Base-by-base conservation (phyloP, 1,140 invertebrate species). In the Saccostrea echinata region DNA sequence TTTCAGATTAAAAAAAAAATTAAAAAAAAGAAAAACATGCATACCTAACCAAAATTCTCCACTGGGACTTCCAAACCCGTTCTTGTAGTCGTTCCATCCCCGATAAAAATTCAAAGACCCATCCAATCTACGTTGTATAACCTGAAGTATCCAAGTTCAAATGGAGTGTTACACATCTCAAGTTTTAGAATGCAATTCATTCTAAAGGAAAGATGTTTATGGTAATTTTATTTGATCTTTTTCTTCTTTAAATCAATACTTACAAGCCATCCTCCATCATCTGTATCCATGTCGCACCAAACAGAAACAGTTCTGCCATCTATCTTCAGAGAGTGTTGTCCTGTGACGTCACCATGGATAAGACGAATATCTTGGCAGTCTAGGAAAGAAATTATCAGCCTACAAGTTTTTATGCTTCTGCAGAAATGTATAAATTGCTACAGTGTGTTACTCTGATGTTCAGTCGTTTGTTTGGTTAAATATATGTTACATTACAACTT, bases 11-110 rank as follows among this genome's bases (percentile, higher is more conserved):
- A 0, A 43, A 8, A 43, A n/a, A n/a, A n/a, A n/a, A n/a, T n/a
- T n/a, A n/a, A n/a, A 1, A 80, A 4, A 9, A 33, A 80, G 27
- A 80, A 43, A 33, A n/a, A 30, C 0, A 43, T 21, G 9, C 0
- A 35, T 86, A 80, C 95, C 95, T 0, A 95, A 51, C 95, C 95
- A 95, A 88, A 92, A 94, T 85, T 95, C 93, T 0, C 96, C 95
- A 3, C 95, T 96, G 90, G 97, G 97, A 94, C 98, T 97, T 3
- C 98, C 98, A 93, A 99, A 99, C 9, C 98, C 98, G 91, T 98
- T 97, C 94, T 98, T 98, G 93, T 99, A 99, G 92, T 98, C 97
- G 18, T 96, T 96, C 98, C 98, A 99, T 93, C 98, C 97, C 12
- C 97, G 95, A 93, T 98, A 98, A 95, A 99, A 99, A 93, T 98